A percentile compares a stretch with the other conserved stretches of the same genome.
Evolutionary conservation across 2,113 vertebrate species (phyloP).

Genomic region (Gymnarchus niloticus): DNA sequence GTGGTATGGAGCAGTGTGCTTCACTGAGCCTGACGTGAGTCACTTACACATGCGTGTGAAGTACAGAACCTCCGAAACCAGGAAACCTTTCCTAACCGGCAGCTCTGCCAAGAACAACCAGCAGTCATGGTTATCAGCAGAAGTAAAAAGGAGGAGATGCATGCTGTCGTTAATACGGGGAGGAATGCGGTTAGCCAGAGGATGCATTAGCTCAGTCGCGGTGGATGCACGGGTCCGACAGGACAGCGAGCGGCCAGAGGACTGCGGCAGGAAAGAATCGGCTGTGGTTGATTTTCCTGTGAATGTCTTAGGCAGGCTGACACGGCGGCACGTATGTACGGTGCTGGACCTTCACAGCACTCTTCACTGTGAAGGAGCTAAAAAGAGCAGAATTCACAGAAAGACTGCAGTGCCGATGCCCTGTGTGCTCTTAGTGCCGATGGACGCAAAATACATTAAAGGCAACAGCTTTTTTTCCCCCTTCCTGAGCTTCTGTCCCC

Average conservation of each 20-base stretch:
- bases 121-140: neutral
- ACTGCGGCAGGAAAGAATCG: neutral
- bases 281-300: neutral
- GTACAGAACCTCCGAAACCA: neutral
- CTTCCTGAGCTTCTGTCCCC: neutral
- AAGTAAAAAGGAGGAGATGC: constrained; percentile 8
- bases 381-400: neutral
- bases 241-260: neutral
- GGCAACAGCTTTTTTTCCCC: too few relatives aligned
- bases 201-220: neutral
- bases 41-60: neutral
- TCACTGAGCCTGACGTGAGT: neutral
- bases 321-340: neutral
- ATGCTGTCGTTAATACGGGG: constrained; percentile 19
- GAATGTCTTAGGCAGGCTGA: neutral
- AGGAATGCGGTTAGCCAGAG: constrained; percentile 33
- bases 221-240: neutral
- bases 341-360: neutral
- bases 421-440: neutral
- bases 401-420: neutral
- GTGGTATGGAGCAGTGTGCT: neutral
- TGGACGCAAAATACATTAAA: neutral
- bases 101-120: neutral
- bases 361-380: neutral
- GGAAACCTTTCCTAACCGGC: neutral